Evolutionary conservation across 2,113 vertebrate species (phyloP), one percentile per base, ranked within the genome.

Genomic region (Craseonycteris thonglongyai): DNA sequence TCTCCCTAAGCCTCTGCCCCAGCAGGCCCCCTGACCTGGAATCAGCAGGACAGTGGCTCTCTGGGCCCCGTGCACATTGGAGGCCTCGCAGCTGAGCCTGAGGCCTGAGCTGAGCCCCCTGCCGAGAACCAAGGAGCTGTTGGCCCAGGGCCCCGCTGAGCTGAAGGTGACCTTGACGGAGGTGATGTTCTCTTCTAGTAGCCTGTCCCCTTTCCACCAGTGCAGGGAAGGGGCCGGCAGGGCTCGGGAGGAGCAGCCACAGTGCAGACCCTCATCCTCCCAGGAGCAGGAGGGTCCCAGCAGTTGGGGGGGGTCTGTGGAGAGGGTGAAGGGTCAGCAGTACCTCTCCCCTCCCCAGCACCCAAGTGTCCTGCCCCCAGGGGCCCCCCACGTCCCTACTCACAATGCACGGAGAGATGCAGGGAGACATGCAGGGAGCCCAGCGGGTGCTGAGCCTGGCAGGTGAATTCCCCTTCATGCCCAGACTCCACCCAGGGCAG

Each of bases 231-330:
- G 81, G 11, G 66, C 47, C 0, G 86, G 96, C 58, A 3, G 0
- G 28, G 81, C 95, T 0, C 10, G 3, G 45, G 83, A 79, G 21
- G 86, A 90, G 26, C 96, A 96, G 82, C 6, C 30, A 40, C 96
- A 96, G 65, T 0, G 24, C 71, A 97, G 87, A n/a, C 35, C 66
- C 14, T 38, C 0, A 0, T 28, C 59, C 42, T 80, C 66, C 95
- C 78, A 88, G 71, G 92, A 95, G 59, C 96, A 97, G 40, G 45
- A 81, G n/a, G 92, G 90, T 0, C 38, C 78, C 42, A 91, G 86
- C 51, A 96, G 28, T 90, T 69, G 28, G 0, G 54, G 95, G 47
- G 40, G 51, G 0, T 30, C 96, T 97, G 86, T 0, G 12, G 30
- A n/a, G 79, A 45, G 19, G 33, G 18, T n/a, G 35, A 28, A 1